Conservation (phyloP, 1,140 invertebrate species). For the Pseudomyrmex sp. region DNA sequence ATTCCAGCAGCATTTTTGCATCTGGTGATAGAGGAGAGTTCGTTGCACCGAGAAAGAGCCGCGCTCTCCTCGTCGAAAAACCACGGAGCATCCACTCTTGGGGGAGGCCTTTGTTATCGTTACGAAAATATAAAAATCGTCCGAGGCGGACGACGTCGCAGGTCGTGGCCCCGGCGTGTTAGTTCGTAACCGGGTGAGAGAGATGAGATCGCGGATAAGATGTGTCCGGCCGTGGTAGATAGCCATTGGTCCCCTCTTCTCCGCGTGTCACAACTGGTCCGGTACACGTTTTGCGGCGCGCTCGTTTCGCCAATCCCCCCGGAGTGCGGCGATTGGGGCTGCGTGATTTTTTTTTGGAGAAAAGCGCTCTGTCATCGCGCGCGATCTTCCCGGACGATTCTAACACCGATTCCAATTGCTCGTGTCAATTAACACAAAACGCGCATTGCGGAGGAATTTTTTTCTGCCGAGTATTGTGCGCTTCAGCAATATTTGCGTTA, state of each 20-base stretch:
- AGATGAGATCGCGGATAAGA: slow-evolving; percentile 80
- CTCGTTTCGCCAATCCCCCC: slow-evolving; percentile 54
- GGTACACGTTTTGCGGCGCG: slow-evolving; percentile 63
- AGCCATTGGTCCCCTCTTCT: slow-evolving; percentile 76
- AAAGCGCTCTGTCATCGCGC: slow-evolving; percentile 23
- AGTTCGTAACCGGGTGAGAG: slow-evolving; percentile 78
- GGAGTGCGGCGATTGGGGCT: slow-evolving; percentile 9
- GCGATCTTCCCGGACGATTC: slow-evolving; percentile 1
- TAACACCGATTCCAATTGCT: background rate
- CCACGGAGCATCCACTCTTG: slow-evolving; percentile 27
- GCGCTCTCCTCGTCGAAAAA: slow-evolving; percentile 47
- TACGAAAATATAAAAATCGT: slow-evolving; percentile 64
- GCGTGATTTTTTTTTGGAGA: slow-evolving; percentile 24
- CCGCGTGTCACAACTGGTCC: slow-evolving; percentile 71
- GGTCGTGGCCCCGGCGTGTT: slow-evolving; percentile 74
- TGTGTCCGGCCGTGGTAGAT: slow-evolving; percentile 78
- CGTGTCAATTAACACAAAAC: slow-evolving; percentile 22
- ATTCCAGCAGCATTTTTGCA: slow-evolving; percentile 12
- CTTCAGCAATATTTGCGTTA: too few relatives aligned
- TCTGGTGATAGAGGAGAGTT: background rate
- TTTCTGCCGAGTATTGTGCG: background rate
- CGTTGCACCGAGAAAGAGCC: slow-evolving; percentile 12
- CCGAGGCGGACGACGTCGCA: slow-evolving; percentile 68
- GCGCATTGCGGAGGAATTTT: background rate
- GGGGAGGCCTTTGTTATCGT: slow-evolving; percentile 56